phyloP scores from a whole-genome alignment of 2,113 vertebrate genomes.

The Stegastes partitus region DNA sequence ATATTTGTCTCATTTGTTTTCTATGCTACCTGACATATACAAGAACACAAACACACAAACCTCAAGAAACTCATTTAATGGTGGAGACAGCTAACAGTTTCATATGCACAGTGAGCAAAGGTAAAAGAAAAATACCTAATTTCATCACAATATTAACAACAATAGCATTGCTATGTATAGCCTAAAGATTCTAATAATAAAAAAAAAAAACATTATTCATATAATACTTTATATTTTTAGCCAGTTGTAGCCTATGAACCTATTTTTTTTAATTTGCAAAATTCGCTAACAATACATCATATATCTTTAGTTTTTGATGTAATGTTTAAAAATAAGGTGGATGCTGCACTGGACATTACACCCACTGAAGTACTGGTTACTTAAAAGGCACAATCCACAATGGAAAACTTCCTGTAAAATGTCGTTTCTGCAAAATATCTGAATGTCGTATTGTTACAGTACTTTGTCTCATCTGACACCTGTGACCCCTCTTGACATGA shows the following conservation, averaged over 20 bases:
- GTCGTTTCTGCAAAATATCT: slow-evolving; percentile 45
- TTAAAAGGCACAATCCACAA: slow-evolving; percentile 71
- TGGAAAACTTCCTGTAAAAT: slow-evolving; percentile 20
- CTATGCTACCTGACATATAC: too few species aligned
- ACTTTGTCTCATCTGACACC: slow-evolving; percentile 12
- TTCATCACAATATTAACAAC: slow-evolving; percentile 45
- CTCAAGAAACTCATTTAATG: slow-evolving; percentile 58
- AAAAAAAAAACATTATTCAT: slow-evolving; percentile 23
- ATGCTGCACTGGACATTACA: slow-evolving; percentile 58
- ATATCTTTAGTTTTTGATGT: slow-evolving; percentile 36
- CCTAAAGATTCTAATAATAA: slow-evolving; percentile 15
- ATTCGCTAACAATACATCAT: slow-evolving; percentile 24
- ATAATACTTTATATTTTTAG: neutral
- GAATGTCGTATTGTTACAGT: slow-evolving; percentile 25
- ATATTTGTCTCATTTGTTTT: neutral
- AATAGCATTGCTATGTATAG: slow-evolving; percentile 35
- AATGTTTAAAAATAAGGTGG: slow-evolving; percentile 35
- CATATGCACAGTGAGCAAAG: slow-evolving; percentile 29
- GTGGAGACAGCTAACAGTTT: slow-evolving; percentile 12
- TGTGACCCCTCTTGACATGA: slow-evolving; percentile 12
- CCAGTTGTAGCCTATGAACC: neutral
- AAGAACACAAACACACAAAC: neutral
- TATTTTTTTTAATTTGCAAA: slow-evolving; percentile 23
- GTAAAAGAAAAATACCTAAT: slow-evolving; percentile 13
- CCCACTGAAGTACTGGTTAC: slow-evolving; percentile 41